Conservation (phyloP, 2,113 vertebrate species). For the Cervus canadensis region DNA sequence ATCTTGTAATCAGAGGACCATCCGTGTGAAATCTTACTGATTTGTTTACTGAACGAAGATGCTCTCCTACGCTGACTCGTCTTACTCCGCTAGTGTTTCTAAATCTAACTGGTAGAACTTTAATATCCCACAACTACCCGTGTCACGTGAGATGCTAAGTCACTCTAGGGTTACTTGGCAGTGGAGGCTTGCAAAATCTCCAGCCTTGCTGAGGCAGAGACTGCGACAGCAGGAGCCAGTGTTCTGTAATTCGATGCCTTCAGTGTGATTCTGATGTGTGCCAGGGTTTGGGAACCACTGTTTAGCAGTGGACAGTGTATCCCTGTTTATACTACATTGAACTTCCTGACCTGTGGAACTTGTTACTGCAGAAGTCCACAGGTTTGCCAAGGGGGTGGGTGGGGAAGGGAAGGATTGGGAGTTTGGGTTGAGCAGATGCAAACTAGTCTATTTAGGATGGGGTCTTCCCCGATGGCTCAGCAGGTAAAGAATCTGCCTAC, state of each 20-base stretch:
- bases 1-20: neutral
- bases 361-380: neutral
- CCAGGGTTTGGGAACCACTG: neutral
- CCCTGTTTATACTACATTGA: too few species aligned
- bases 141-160: neutral
- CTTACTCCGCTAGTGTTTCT: neutral
- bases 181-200: neutral
- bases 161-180: neutral
- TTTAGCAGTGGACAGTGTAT: neutral
- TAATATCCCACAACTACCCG: fast-evolving
- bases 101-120: neutral
- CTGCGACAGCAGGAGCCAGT: fast-evolving
- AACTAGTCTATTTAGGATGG: neutral
- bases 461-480: neutral
- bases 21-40: neutral
- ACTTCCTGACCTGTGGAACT: neutral
- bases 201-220: neutral
- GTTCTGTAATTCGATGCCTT: neutral
- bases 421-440: neutral
- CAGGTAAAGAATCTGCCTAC: neutral
- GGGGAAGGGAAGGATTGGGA: neutral
- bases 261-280: fast-evolving
- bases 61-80: neutral
- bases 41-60: neutral
- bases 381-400: neutral